Conservation (phyloP, 2,888 invertebrate species). For the Ypsolopha sequella region DNA sequence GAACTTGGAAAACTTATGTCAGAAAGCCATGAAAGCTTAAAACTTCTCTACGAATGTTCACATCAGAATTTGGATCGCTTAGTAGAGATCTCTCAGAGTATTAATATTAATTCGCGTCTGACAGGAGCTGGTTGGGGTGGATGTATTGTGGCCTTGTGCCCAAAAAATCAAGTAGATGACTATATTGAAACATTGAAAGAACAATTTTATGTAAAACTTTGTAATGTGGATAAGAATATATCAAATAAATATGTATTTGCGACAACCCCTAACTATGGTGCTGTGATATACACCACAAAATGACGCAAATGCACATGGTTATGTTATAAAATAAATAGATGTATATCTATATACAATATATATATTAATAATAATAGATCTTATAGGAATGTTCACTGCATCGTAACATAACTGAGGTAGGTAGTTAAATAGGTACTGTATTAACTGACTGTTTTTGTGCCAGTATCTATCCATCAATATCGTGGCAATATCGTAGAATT, state of each 20-base stretch:
- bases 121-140: constrained; percentile 99
- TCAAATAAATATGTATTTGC: constrained; percentile 77
- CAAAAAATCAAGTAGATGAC: constrained; percentile 71
- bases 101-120: constrained; percentile 86
- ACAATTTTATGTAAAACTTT: constrained; percentile 75
- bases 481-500: too few species aligned
- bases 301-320: too few species aligned
- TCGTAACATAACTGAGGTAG: too few species aligned
- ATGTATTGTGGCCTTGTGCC: constrained; percentile 89
- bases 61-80: constrained; percentile 88
- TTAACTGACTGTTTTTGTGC: too few species aligned
- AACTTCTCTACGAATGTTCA: constrained; percentile 92
- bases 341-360: too few species aligned
- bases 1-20: constrained; percentile 87
- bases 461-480: too few species aligned
- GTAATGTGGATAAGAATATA: constrained; percentile 62
- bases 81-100: constrained; percentile 78
- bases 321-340: too few species aligned
- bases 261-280: constrained; percentile 78
- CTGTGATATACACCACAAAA: constrained; percentile 56
- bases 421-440: too few species aligned
- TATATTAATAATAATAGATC: too few species aligned
- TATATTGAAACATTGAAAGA: constrained; percentile 79
- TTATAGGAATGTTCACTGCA: too few species aligned
- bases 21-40: constrained; percentile 88